Evolutionary conservation across 2,797 vertebrate species (phyloP), one percentile per base, ranked within the genome.

Genomic region (Danio tinwini): DNA sequence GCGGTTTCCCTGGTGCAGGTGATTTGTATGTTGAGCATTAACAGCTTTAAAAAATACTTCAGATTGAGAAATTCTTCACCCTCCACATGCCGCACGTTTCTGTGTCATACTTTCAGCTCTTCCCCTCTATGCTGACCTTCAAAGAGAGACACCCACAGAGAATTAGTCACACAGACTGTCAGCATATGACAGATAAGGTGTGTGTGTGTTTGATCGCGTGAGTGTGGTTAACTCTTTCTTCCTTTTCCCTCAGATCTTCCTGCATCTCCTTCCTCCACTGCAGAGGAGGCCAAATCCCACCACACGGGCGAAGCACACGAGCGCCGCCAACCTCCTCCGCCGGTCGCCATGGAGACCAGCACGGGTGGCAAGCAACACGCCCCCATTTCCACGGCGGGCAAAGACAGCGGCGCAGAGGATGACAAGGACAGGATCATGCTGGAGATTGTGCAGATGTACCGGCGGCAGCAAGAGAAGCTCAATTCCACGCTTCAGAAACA

Each of bases 401-500:
- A 91, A 65, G 95, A 96, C 73, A 92, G 91, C 68, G 90, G 86
- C 64, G 92, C 91, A 88, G 97, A 99, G 86, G 97, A 99, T 17
- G 96, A 98, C 91, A 98, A 98, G 89, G 96, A 97, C 70, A 95
- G 91, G 88, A 98, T 99, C 85, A 96, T 99, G 92, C 94, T 98
- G 89, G 97, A 98, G 93, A 98, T 98, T 39, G 95, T 99, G 92
- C 97, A 95, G 92, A 98, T 97, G 87, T 99, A 98, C 76, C 91
- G 95, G 88, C 95, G 94, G 86, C 97, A 99, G 88, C 97, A 99
- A 88, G 96, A 99, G 83, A 97, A 97, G 83, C 93, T 99, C 7
- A 96, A 96, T 86, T 93, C 91, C 75, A 98, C 98, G 86, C 90
- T 99, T 88, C 94, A 96, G 88, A 96, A 97, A 90, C 98, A 98